Percentiles rank a stretch among this genome's conserved stretches.
phyloP scores from a whole-genome alignment of 2,113 vertebrate genomes.

The Kryptolebias marmoratus region DNA sequence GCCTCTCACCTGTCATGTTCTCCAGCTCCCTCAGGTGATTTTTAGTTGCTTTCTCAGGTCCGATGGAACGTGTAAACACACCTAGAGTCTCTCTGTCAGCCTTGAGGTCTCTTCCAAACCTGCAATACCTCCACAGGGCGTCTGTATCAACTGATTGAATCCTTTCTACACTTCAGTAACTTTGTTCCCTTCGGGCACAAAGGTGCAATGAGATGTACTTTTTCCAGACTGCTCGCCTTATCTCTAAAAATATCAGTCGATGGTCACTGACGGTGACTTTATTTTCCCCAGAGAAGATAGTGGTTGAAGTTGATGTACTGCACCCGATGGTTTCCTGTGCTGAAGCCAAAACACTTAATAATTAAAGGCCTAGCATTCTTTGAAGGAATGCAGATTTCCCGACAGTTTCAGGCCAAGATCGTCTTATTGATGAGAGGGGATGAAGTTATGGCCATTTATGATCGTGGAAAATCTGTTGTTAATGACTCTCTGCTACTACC shows the following conservation, averaged over 20 bases:
- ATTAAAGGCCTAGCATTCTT: too few relatives aligned
- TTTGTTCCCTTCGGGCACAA: constrained; percentile 7
- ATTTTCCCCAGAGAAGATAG: not conserved
- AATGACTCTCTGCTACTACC: too few relatives aligned
- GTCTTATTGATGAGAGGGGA: too few relatives aligned
- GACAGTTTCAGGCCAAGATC: too few relatives aligned
- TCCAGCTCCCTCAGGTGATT: not conserved
- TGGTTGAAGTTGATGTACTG: not conserved
- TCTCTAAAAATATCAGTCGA: constrained; percentile 11
- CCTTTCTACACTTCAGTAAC: constrained; percentile 19
- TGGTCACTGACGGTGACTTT: not conserved
- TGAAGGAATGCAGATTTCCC: too few relatives aligned
- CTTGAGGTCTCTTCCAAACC: constrained; percentile 1
- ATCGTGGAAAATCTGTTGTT: too few relatives aligned
- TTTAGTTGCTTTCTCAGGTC: not conserved
- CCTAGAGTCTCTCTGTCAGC: not conserved
- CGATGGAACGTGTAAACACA: constrained; percentile 23
- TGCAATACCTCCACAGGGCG: not conserved
- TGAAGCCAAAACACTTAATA: not conserved
- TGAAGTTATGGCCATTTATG: too few relatives aligned
- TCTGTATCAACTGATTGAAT: constrained; percentile 10
- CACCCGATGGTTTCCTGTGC: not conserved
- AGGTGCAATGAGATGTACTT: not conserved
- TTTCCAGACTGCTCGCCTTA: not conserved
- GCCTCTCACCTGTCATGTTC: constrained; percentile 1